Base-by-base conservation (phyloP, 2,888 invertebrate genomes). In the Polyommatus iphigenia region DNA sequence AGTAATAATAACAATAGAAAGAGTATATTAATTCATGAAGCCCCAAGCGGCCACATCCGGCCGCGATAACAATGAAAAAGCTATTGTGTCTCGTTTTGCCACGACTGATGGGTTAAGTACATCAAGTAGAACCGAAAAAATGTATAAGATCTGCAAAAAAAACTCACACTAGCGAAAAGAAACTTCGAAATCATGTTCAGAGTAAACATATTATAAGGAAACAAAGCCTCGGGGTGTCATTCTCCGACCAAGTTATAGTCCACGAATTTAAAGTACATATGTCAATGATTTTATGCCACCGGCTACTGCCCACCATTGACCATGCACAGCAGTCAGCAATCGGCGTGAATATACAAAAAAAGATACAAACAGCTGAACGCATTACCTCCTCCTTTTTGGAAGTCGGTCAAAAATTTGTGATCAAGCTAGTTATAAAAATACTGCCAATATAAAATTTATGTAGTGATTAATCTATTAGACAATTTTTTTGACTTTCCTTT, bases 131-230 rank as follows among this genome's bases (percentile, higher is more conserved):
- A 77, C 80, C 75, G 82, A 80, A 50, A 86, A 90, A 83, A 82
- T 86, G 78, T 93, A 92, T 80, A 90, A 90, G 76, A 89, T 92
- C 57, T 92, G 93, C 81, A 84, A 86, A 3, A 93, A 32, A 92
- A 81, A 81, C 83, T 0, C 93, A 91, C 79, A 83, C 86, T 0
- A 88, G 84, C 46, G 86, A 87, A 50, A 90, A 87, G 54, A 91
- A 88, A 76, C 80, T 92, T 0, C 80, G 85, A 2, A 91, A 90
- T 57, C 93, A 93, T 76, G 86, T 88, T 46, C 83, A 85, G 50
- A 91, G 89, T 4, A 92, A 92, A 59, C 93, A 93, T 78, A 88
- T 89, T 82, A 85, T 50, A 85, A 84, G 57, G 79, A 86, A 18
- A 81, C 79, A 4, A 91, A 90, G 76, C 83, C 88, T 0, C 88